Evolutionary conservation across 2,888 invertebrate genomes (phyloP), one percentile per base, ranked within the genome.

Genomic region (Lasioglossum leucozonium): DNA sequence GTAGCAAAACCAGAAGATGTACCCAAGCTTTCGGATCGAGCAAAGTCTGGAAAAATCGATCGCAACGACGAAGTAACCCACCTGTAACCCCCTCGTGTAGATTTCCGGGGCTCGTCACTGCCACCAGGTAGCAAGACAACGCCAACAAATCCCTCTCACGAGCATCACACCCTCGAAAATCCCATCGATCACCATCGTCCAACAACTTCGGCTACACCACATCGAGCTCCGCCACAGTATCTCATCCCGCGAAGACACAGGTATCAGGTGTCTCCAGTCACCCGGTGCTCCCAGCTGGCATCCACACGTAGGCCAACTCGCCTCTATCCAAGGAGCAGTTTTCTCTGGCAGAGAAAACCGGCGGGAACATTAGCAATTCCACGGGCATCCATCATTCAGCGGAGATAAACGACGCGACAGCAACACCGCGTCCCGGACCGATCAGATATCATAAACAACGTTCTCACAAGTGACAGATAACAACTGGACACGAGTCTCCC

Each of bases 371-470:
- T 71, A 18, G 74, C 47, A 74, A 71, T 47, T 72, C 67, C 76
- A 44, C 16, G 84, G 22, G 16, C 84, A 77, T 84, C 73, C 67
- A 84, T 84, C 84, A 84, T 73, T 84, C 83, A 67, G 30, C 26
- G 16, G 51, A 47, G 84, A 84, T 84, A 84, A 84, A 72, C 82
- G 65, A 82, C 77, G 83, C 77, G 84, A 84, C 84, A 77, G 84
- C 83, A 51, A 73, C 77, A 84, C 40, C 84, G 83, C 83, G 82
- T 73, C 72, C 67, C 67, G 76, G 44, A 69, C 67, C 84, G 84
- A 84, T 84, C 84, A 84, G 84, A 84, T 84, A 84, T 55, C 51
- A 76, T 72, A 69, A 84, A 84, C 84, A 83, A 83, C 84, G 84
- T 77, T 77, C 84, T 55, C 37, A 77, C 72, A 82, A 77, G 84